Conservation (phyloP, 2,888 invertebrate species). For the Choristoneura rosaceana region DNA sequence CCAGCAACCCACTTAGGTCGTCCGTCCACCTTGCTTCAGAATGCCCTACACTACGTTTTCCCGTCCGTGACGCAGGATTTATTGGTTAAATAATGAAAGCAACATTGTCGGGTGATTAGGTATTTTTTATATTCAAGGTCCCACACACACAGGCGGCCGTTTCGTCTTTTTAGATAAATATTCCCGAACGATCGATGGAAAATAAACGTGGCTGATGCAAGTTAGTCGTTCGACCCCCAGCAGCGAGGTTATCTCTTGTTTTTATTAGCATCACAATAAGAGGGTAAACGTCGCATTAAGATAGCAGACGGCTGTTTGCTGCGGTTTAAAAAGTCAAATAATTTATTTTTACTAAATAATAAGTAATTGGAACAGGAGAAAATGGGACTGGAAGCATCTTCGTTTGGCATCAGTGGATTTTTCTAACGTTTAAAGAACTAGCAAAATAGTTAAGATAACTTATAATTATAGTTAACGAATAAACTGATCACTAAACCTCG, state of each 20-base stretch:
- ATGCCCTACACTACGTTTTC: too few relatives aligned
- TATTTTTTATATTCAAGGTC: too few relatives aligned
- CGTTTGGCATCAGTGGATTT: not conserved
- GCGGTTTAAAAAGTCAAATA: not conserved
- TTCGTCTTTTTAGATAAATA: not conserved
- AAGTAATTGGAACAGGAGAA: not conserved
- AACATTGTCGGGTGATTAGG: too few relatives aligned
- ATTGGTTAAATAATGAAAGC: too few relatives aligned
- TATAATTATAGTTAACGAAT: too few relatives aligned
- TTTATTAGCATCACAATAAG: conserved; percentile 55
- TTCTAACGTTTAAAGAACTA: not conserved
- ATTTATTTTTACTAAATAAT: not conserved
- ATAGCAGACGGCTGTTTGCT: conserved; percentile 47
- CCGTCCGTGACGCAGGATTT: too few relatives aligned
- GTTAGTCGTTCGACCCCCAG: conserved; percentile 64
- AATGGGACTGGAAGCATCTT: not conserved
- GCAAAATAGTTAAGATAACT: too few relatives aligned
- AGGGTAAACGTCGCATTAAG: conserved; percentile 53
- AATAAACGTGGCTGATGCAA: conserved; percentile 69
- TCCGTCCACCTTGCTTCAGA: too few relatives aligned
- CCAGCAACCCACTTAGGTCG: too few relatives aligned
- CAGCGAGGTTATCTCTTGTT: conserved; percentile 68
- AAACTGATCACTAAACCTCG: not conserved
- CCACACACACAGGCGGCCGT: too few relatives aligned
- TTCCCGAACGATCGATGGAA: conserved; percentile 44